A percentile compares a stretch with the other conserved stretches of the same genome.
Evolutionary conservation across 1,140 invertebrate species (phyloP).

Genomic region (Copidosoma floridanum): DNA sequence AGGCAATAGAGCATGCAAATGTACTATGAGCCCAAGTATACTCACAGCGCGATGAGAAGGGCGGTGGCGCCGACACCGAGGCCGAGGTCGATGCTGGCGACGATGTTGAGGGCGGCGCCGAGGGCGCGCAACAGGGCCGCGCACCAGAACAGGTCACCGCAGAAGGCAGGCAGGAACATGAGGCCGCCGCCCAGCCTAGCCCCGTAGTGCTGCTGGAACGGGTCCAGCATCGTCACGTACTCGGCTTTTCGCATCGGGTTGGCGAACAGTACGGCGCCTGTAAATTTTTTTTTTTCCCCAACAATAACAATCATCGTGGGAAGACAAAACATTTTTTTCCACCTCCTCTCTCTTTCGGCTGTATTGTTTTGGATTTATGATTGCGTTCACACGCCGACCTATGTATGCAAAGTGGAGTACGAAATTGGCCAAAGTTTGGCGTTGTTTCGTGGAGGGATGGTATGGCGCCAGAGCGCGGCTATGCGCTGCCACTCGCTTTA

Average conservation of each 20-base stretch:
- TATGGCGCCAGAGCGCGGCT: too few species aligned
- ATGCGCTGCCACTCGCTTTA: too few species aligned
- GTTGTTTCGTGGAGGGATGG: too few species aligned
- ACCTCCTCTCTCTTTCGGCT: too few species aligned
- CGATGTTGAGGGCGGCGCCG: slow-evolving; percentile 57
- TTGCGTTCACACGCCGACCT: too few species aligned
- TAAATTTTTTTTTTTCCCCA: too few species aligned
- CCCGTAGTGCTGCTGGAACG: slow-evolving; percentile 77
- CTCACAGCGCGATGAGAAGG: slow-evolving; percentile 46
- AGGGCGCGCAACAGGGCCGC: slow-evolving; percentile 75
- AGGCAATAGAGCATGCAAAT: background rate
- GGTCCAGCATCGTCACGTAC: slow-evolving; percentile 85
- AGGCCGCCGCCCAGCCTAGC: slow-evolving; percentile 75
- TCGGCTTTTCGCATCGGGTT: slow-evolving; percentile 76
- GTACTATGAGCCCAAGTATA: slow-evolving; percentile 14
- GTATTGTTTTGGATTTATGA: too few species aligned
- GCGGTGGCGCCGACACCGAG: slow-evolving; percentile 48
- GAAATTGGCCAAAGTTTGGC: too few species aligned
- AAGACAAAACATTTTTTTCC: too few species aligned
- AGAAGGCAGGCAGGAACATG: slow-evolving; percentile 75
- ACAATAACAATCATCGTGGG: too few species aligned
- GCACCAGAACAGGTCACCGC: slow-evolving; percentile 79
- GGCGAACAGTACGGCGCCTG: slow-evolving; percentile 77
- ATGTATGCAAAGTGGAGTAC: too few species aligned
- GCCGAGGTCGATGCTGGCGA: slow-evolving; percentile 47